These are phyloP conservation scores for Drosophila baimaii DNA, from an alignment of 1,140 invertebrate genomes.

Conservation along the genomic window DNA sequence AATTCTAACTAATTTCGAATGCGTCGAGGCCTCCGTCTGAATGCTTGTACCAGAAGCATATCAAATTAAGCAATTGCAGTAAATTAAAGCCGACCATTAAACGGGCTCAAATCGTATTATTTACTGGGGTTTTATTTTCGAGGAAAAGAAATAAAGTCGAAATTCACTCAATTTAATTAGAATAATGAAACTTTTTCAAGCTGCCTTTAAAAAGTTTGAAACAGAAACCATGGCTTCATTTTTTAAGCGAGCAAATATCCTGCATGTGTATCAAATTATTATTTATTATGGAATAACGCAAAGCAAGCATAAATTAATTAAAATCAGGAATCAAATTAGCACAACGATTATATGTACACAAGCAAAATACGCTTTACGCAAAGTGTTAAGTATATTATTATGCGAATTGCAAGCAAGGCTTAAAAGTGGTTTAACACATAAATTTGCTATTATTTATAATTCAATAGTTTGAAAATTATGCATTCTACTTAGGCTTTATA, in stretches of 20 bases:
- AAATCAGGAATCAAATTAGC: neutral
- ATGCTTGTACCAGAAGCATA: conserved; percentile 14
- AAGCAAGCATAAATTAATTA: conserved; percentile 13
- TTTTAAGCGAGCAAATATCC: neutral
- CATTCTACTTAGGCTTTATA: neutral
- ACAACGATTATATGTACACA: neutral
- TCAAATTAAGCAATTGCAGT: conserved; percentile 32
- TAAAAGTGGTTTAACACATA: neutral
- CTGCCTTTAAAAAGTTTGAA: neutral
- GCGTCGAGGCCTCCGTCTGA: conserved; percentile 1
- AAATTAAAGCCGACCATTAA: conserved; percentile 11
- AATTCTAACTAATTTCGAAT: conserved; percentile 42
- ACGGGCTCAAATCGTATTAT: neutral
- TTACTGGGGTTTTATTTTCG: neutral
- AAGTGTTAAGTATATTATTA: neutral
- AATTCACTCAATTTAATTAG: neutral
- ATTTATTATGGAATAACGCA: neutral
- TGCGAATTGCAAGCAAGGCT: too few species aligned
- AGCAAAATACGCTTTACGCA: neutral
- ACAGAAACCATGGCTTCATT: neutral
- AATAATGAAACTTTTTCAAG: neutral
- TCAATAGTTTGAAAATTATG: neutral
- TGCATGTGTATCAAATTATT: neutral
- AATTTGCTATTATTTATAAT: neutral
- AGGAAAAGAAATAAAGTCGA: neutral